A percentile compares a stretch with the other conserved stretches of the same genome.
Evolutionary conservation across 2,797 vertebrate species (phyloP).

Genomic region (Bovichtus variegatus): DNA sequence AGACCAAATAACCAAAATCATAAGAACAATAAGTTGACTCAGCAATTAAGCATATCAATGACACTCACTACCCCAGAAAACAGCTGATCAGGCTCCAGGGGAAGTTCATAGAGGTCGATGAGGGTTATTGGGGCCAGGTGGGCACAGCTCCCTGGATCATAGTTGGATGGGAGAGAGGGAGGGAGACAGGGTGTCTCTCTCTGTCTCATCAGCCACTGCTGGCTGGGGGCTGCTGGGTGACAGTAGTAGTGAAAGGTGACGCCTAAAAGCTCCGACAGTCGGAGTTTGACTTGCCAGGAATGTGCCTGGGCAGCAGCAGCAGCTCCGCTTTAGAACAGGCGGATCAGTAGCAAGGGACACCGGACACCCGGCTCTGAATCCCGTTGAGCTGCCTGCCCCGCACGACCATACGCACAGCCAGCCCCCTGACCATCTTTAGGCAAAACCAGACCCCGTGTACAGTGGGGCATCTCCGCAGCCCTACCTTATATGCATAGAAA

Average conservation of each 20-base stretch:
- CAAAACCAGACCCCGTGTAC: constrained; percentile 52
- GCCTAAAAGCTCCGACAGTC: constrained; percentile 43
- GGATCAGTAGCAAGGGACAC: constrained; percentile 66
- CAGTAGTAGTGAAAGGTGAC: constrained; percentile 50
- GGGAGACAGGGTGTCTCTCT: background rate
- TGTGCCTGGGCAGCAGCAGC: constrained; percentile 73
- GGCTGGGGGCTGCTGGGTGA: constrained; percentile 18
- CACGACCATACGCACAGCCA: constrained; percentile 14
- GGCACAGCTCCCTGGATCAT: background rate
- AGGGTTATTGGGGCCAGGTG: background rate
- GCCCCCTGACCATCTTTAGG: constrained; percentile 75
- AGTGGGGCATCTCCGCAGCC: constrained; percentile 40
- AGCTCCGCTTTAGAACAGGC: constrained; percentile 53
- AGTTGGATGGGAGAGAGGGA: background rate
- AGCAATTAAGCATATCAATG: background rate
- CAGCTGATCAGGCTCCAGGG: background rate
- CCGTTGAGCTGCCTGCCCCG: constrained; percentile 53
- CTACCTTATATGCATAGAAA: constrained; percentile 72
- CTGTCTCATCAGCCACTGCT: constrained; percentile 11
- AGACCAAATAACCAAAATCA: background rate
- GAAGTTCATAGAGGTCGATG: background rate
- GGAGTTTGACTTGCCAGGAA: constrained; percentile 75
- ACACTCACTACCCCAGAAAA: background rate
- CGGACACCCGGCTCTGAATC: constrained; percentile 68
- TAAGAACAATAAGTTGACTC: background rate